Conservation (phyloP, 2,113 vertebrate species). For the Emydocephalus ijimae region DNA sequence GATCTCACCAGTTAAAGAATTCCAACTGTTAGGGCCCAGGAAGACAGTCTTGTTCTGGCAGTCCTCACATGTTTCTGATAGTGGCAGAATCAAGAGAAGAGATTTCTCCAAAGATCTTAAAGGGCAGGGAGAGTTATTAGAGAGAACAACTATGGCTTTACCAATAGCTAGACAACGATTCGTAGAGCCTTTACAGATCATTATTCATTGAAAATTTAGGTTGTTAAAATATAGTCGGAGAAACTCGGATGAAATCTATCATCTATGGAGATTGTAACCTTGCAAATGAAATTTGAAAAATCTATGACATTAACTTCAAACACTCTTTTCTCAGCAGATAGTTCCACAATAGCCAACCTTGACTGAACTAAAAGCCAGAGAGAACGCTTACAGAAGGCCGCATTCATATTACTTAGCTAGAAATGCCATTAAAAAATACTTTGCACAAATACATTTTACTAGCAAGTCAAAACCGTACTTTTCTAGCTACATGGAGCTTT, state of each 20-base stretch:
- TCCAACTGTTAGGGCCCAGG: neutral
- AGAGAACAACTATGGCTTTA: neutral
- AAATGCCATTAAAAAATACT: neutral
- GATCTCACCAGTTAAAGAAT: neutral
- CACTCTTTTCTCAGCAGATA: neutral
- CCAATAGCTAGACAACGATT: neutral
- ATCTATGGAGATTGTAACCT: neutral
- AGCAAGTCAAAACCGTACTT: neutral
- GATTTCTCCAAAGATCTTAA: neutral
- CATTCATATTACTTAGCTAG: neutral
- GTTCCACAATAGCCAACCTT: neutral
- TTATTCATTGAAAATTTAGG: neutral
- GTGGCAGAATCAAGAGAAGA: neutral
- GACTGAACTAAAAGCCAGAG: neutral
- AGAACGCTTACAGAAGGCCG: neutral
- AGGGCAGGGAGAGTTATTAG: neutral
- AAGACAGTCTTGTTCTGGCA: neutral
- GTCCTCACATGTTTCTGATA: neutral
- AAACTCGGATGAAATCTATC: neutral
- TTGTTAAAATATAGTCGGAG: neutral
- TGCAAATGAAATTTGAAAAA: neutral
- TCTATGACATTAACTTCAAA: neutral
- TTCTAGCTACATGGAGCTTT: neutral
- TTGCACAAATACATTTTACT: neutral
- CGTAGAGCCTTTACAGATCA: neutral